phyloP scores from a whole-genome alignment of 2,888 invertebrate genomes.

The Platerodrilus igneus region DNA sequence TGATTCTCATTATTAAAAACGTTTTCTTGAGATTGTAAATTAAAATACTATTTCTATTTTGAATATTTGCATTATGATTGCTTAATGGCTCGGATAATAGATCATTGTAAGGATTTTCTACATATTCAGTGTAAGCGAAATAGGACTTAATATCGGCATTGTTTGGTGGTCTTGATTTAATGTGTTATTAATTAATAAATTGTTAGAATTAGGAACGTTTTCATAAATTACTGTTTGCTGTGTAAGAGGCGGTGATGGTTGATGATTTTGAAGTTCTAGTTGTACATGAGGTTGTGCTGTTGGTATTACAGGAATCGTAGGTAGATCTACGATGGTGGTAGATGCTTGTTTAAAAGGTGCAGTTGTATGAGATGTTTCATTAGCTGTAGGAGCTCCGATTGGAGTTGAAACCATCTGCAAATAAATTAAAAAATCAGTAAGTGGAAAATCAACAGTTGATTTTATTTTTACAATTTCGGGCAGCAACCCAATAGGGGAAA shows the following conservation, averaged over 20 bases:
- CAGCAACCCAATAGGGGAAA: too few relatives aligned
- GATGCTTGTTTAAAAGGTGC: slow-evolving; percentile 34
- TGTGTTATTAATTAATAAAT: slow-evolving; percentile 24
- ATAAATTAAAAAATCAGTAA: slow-evolving; percentile 2
- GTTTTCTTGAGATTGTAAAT: slow-evolving; percentile 10
- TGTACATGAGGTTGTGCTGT: slow-evolving; percentile 21
- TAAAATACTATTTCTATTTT: slow-evolving; percentile 6
- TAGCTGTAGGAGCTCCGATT: slow-evolving; percentile 47
- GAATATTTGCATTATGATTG: slow-evolving; percentile 5
- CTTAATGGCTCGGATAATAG: too few relatives aligned
- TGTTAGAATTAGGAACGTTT: slow-evolving; percentile 9
- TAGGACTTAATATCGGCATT: slow-evolving; percentile 27
- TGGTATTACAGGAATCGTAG: slow-evolving; percentile 26
- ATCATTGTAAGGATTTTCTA: slow-evolving; percentile 52
- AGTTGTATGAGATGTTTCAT: slow-evolving; percentile 43
- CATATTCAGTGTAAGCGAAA: slow-evolving; percentile 54
- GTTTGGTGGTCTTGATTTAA: slow-evolving; percentile 33
- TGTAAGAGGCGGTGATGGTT: slow-evolving; percentile 11
- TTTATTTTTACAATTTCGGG: too few relatives aligned
- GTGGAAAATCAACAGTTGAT: too few relatives aligned
- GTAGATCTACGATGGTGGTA: slow-evolving; percentile 44
- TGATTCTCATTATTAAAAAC: slow-evolving; percentile 10
- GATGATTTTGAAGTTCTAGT: slow-evolving; percentile 8
- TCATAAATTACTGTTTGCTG: slow-evolving; percentile 11
- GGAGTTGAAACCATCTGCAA: slow-evolving; percentile 63